Evolutionary conservation across 2,113 vertebrate species (phyloP).

Genomic region (Takifugu bimaculatus): DNA sequence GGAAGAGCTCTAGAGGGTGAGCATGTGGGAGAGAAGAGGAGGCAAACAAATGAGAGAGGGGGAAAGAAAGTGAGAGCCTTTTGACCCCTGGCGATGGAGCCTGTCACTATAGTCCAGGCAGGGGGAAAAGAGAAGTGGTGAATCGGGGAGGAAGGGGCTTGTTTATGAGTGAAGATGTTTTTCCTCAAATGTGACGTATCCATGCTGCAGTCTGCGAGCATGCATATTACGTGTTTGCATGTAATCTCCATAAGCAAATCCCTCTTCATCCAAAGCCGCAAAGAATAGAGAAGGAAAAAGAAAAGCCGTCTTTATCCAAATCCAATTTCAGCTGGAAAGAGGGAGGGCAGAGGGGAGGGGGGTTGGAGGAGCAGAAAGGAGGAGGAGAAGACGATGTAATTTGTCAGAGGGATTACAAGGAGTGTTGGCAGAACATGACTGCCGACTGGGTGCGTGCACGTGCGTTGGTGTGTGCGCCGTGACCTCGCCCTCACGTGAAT

Average conservation of each 20-base stretch:
- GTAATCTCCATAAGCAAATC: constrained; percentile 77
- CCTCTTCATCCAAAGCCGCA: constrained; percentile 74
- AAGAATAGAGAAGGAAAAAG: constrained; percentile 76
- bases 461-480: constrained; percentile 11
- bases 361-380: constrained; percentile 52
- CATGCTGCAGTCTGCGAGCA: constrained; percentile 19
- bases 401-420: constrained; percentile 79
- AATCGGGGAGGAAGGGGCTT: background rate
- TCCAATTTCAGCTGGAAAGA: constrained; percentile 77
- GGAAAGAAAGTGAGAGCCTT: constrained; percentile 44
- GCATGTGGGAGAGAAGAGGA: constrained; percentile 41
- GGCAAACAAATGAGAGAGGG: constrained; percentile 38
- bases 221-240: constrained; percentile 43
- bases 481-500: constrained; percentile 44
- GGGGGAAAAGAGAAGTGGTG: constrained; percentile 4
- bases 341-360: constrained; percentile 23
- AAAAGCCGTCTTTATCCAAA: constrained; percentile 81
- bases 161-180: constrained; percentile 64
- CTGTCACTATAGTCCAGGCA: constrained; percentile 35
- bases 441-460: constrained; percentile 31
- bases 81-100: constrained; percentile 63
- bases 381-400: constrained; percentile 72
- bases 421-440: constrained; percentile 71
- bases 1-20: constrained; percentile 12
- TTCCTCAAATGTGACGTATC: constrained; percentile 57